Base-by-base conservation (phyloP, 2,888 invertebrate genomes). In the Protonemura montana region DNA sequence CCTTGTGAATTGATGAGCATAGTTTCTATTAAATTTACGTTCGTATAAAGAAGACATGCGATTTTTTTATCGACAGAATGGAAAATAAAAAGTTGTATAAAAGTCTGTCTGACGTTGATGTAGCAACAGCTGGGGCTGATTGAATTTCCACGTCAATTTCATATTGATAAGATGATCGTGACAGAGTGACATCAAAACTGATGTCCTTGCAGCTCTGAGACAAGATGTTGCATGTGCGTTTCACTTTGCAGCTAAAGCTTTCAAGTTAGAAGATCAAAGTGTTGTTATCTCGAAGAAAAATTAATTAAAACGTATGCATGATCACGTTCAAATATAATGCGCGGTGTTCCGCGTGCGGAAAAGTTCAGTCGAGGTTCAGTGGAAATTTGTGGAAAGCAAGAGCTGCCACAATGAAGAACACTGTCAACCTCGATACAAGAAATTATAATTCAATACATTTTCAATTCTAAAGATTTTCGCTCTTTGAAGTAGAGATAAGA, bases 1-100 rank as follows among this genome's bases (percentile, higher is more conserved):
- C 86, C 87, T 90, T 90, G 91, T 90, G 91, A 92, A 92, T 92
- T 92, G 91, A 92, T 92, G 91, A 91, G 91, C 91, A 91, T 91
- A 91, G 26, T 91, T 91, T 91, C 91, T 91, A 92, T 92, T 92
- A 92, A 91, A 92, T 92, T 91, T 91, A 88, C 88, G 85, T 87
- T 88, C 89, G 89, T 90, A 84, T 59, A 84, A 28, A 84, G 29
- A 59, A 84, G 81, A 81, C 81, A 90, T 89, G 90, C 90, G 90
- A 90, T 90, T 91, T 91, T 35, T 91, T 91, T 87, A 87, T 87
- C 87, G 87, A 85, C 85, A 82, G 82, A 87, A 87, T 87, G 85
- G 59, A 87, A 87, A 87, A 85, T 82, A 76, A 28, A 41, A 86
- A 42, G 80, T 82, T 27, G 42, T 59, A 80, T 35, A 84, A 84